phyloP scores from a whole-genome alignment of 2,797 vertebrate genomes.

The Coregonus ussuriensis region DNA sequence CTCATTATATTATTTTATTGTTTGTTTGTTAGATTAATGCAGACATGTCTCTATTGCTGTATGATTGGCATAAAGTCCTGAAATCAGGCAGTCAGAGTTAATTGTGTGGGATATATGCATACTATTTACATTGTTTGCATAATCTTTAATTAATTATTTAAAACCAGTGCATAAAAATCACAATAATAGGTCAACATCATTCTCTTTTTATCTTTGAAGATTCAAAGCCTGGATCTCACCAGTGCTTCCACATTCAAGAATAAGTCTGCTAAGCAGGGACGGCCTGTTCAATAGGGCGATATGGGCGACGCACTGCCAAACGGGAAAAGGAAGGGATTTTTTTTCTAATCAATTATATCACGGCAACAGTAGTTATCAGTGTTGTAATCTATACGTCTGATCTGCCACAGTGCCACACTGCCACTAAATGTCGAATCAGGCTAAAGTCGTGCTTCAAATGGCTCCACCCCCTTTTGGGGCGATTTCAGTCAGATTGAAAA shows the following conservation, averaged over 20 bases:
- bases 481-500: no score
- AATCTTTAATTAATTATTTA: conserved; percentile 44
- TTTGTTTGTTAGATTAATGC: conserved; percentile 13
- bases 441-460: no score
- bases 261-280: conserved; percentile 34
- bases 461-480: no score
- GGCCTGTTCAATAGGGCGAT: no score
- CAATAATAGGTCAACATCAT: conserved; percentile 15
- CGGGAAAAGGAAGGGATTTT: no score
- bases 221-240: conserved; percentile 1
- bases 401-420: no score
- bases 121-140: conserved; percentile 41
- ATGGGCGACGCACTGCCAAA: no score
- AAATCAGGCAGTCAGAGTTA: conserved; percentile 24
- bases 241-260: conserved; percentile 3
- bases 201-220: neutral
- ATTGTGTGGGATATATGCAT: conserved; percentile 45
- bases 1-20: conserved; percentile 9
- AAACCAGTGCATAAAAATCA: conserved; percentile 13
- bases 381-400: no score
- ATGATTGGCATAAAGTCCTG: conserved; percentile 56
- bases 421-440: no score
- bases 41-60: conserved; percentile 1
- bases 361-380: no score
- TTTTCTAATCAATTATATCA: no score